Conservation (phyloP, 1,140 invertebrate species). For the Pseudomyrmex sp. region DNA sequence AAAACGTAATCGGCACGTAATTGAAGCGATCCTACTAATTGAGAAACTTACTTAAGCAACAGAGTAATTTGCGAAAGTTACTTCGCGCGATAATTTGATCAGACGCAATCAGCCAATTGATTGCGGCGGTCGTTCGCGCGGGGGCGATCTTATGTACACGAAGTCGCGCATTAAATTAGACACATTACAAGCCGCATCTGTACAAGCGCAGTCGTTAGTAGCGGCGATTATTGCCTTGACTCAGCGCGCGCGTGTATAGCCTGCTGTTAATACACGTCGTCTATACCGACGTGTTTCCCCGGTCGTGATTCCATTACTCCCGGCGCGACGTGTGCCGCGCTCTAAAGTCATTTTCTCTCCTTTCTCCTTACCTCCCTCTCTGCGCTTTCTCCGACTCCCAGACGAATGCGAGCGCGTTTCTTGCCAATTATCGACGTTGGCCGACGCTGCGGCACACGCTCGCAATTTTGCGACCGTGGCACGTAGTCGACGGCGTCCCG, state of each 20-base stretch:
- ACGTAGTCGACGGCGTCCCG: constrained; percentile 57
- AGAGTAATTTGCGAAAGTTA: constrained; percentile 10
- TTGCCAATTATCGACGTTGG: constrained; percentile 71
- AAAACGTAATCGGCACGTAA: neutral
- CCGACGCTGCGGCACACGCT: neutral
- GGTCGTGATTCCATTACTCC: neutral
- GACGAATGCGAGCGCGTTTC: constrained; percentile 25
- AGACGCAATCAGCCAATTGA: neutral
- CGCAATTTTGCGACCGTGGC: neutral
- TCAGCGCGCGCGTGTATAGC: neutral
- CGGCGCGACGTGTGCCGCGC: constrained; percentile 4
- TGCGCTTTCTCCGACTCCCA: neutral
- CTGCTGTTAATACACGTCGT: constrained; percentile 33
- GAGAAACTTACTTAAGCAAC: neutral
- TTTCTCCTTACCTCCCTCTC: too few relatives aligned
- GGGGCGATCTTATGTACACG: neutral
- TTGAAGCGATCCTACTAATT: neutral
- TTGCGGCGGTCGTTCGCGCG: neutral
- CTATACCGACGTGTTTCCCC: constrained; percentile 6
- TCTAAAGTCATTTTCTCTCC: constrained; percentile 31
- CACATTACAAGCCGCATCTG: constrained; percentile 13
- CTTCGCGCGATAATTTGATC: neutral
- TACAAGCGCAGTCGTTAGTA: constrained; percentile 39
- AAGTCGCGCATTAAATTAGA: constrained; percentile 26
- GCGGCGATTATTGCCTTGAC: constrained; percentile 37